These are phyloP conservation scores for Dioctria linearis DNA, from an alignment of 2,888 invertebrate species.

Conservation along the genomic window DNA sequence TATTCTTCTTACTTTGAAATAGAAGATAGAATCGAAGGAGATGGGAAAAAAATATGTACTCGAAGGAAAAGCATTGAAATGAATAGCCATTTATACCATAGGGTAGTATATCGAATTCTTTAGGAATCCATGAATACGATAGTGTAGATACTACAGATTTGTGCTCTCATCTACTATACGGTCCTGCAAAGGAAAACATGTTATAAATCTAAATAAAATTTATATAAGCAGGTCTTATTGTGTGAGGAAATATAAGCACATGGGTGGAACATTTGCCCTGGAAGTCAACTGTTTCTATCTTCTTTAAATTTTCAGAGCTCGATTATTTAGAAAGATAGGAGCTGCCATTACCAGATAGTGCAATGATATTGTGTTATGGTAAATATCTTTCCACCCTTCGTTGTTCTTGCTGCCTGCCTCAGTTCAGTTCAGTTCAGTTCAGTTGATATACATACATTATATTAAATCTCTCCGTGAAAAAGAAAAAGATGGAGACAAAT, in stretches of 20 bases:
- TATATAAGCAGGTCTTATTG: background rate
- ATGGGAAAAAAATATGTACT: background rate
- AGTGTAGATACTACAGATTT: background rate
- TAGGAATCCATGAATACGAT: background rate
- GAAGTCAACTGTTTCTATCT: conserved; percentile 3
- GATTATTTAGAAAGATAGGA: conserved; percentile 3
- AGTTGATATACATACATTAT: background rate
- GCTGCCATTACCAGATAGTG: background rate
- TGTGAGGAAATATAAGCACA: background rate
- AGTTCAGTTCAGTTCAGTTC: background rate
- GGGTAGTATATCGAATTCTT: background rate
- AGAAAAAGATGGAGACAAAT: too few species aligned
- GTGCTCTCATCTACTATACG: background rate
- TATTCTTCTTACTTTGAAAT: background rate
- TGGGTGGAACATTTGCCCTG: background rate
- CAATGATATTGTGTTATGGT: conserved; percentile 7
- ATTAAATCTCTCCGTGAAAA: too few species aligned
- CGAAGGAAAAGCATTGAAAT: background rate
- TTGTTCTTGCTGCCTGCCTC: background rate
- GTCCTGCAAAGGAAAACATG: background rate
- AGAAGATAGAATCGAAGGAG: background rate
- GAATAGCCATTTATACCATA: background rate
- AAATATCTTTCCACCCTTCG: background rate
- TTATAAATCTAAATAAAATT: conserved; percentile 15
- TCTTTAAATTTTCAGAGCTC: conserved; percentile 1